These are phyloP conservation scores for Agonum fuliginosum DNA, from an alignment of 2,888 invertebrate genomes.

Conservation along the genomic window DNA sequence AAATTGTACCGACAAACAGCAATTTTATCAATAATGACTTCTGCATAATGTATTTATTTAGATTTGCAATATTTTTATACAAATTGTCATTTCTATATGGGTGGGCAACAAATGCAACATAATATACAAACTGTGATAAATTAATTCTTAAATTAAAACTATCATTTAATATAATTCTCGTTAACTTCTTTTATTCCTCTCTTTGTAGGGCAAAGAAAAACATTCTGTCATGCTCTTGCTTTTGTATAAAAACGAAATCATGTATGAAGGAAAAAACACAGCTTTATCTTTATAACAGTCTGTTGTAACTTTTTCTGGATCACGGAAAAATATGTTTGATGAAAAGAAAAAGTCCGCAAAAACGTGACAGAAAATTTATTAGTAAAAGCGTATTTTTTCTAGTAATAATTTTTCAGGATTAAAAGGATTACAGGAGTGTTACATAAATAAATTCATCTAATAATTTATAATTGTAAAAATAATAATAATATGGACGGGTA, in stretches of 20 bases:
- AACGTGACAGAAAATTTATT: neutral
- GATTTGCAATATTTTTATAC: neutral
- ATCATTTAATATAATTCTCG: constrained; percentile 35
- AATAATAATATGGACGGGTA: too few species aligned
- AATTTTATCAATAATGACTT: neutral
- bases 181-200: constrained; percentile 6
- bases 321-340: neutral
- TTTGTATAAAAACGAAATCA: neutral
- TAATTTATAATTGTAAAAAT: too few species aligned
- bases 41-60: neutral
- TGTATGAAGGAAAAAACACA: neutral
- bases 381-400: too few species aligned
- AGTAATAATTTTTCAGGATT: too few species aligned
- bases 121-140: constrained; percentile 10
- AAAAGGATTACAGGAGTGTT: too few species aligned
- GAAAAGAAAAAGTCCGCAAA: neutral
- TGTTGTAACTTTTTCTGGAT: neutral
- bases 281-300: neutral
- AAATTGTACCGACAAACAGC: constrained; percentile 17
- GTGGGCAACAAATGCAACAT: neutral
- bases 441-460: too few species aligned
- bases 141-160: constrained; percentile 31
- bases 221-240: neutral
- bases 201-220: neutral
- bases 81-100: neutral